Evolutionary conservation across 2,888 invertebrate species (phyloP).

Genomic region (Marronus borbonicus): DNA sequence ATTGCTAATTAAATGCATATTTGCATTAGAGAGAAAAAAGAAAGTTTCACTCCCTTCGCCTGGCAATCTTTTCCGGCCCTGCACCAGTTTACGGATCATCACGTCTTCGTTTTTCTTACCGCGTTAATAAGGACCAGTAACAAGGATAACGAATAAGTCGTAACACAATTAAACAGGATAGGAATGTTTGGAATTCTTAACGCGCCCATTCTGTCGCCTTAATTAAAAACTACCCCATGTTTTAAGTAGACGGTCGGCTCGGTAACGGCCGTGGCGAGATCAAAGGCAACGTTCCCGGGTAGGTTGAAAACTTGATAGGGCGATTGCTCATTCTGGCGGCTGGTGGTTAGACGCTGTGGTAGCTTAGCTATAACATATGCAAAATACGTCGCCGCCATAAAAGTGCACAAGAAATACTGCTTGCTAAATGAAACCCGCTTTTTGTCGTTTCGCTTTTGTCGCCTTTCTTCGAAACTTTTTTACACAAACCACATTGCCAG

Average conservation of each 20-base stretch:
- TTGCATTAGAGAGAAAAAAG: constrained; percentile 60
- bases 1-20: constrained; percentile 69
- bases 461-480: constrained; percentile 25
- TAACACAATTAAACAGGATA: constrained; percentile 66
- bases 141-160: constrained; percentile 61
- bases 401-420: constrained; percentile 57
- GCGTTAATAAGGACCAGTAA: constrained; percentile 59
- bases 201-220: constrained; percentile 70
- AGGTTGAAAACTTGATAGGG: constrained; percentile 57
- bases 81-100: constrained; percentile 42
- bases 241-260: constrained; percentile 59
- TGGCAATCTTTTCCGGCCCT: constrained; percentile 51
- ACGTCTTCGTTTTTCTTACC: constrained; percentile 39
- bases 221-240: constrained; percentile 70
- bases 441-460: constrained; percentile 48
- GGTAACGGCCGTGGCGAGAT: constrained; percentile 28
- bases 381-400: constrained; percentile 61
- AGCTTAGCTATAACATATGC: constrained; percentile 67
- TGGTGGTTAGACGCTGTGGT: constrained; percentile 69
- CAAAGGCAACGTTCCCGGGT: neutral
- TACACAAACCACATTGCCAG: neutral
- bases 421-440: constrained; percentile 57
- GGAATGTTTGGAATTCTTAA: constrained; percentile 70
- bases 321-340: constrained; percentile 64
- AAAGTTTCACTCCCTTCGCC: constrained; percentile 41